Evolutionary conservation across 2,888 invertebrate genomes (phyloP), one percentile per base, ranked within the genome.

Genomic region (Tetanocera ferruginea): DNA sequence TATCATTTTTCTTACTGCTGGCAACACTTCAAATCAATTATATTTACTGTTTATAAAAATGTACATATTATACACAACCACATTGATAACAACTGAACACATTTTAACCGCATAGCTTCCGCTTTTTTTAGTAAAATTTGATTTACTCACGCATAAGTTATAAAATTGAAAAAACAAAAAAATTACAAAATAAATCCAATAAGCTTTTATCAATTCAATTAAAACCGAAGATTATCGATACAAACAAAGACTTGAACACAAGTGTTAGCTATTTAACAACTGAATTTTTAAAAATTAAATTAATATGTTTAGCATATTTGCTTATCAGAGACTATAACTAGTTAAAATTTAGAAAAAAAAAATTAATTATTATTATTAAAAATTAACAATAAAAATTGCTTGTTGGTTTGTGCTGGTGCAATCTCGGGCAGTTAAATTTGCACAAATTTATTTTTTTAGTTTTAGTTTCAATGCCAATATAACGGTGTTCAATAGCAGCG

Each of bases 31-130:
- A 64, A 31, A 34, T 17, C n/a, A 64, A 64, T 31, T 34, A 5
- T 64, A 34, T 34, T 34, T 34, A 64, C 64, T 64, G 60, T 28
- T 31, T 62, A 17, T 25, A n/a, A 34, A 17, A 5, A 64, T 34
- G n/a, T 19, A 31, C n/a, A n/a, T 17, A 64, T n/a, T 28, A 6
- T 60, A 25, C 11, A 64, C 34, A 17, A 64, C 64, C 64, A 64
- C 31, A 64, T 14, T n/a, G 64, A 34, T 57, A 25, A 19, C 3
- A 4, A 17, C 19, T 66, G 31, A 55, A n/a, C 31, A 76, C 60
- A 76, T 49, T 49, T 17, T 25, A 52, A 37, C 60, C 70, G 55
- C 71, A 64, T 11, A 71, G 55, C 34, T 71, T 71, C 71, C 75
- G 66, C 67, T 67, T 55, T 67, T 66, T 67, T 25, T 28, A 31